Evolutionary conservation across 2,113 vertebrate genomes (phyloP), one percentile per base, ranked within the genome.

Genomic region (Pelmatolapia mariae): DNA sequence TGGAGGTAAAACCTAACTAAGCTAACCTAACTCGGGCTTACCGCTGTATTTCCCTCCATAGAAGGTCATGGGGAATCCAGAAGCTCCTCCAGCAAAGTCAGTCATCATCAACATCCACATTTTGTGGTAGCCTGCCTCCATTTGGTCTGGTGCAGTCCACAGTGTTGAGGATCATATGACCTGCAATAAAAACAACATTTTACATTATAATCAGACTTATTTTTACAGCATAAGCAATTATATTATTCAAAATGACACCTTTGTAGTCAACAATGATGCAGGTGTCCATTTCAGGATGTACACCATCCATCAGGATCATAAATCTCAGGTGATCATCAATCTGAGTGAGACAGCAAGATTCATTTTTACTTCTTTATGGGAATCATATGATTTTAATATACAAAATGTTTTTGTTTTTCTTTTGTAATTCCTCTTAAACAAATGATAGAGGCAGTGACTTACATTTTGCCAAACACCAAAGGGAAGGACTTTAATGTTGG

Each of bases 261-360:
- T 56, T 56, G 53, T 56, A 56, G 22, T 56, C 53, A 56, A 56
- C 54, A 56, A 56, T 56, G 22, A 56, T 56, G 54, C 54, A 97
- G 0, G 97, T 97, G 91, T 97, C 97, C 95, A 97, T 96, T 92
- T 97, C 97, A 26, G 97, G 97, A 82, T 97, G 97, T 79, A 97
- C 80, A 2, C 96, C 97, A 19, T 97, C 97, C 97, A 97, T 97
- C 63, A 97, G 82, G 91, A 97, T 97, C 97, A 97, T 97, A 53
- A 97, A 97, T 40, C 97, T 94, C 54, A 97, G 91, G 85, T 96
- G 85, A 54, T 95, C 68, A 53, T 97, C 95, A 15, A 92, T 10
- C 93, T 94, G 76, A 11, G 9, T 11, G 47, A 68, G 33, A 53
- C 7, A 68, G 1, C 1, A 22, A 68, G 33, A 40, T n/a, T 2